Conservation (phyloP, 2,888 invertebrate species). For the Euzophera pinguis region DNA sequence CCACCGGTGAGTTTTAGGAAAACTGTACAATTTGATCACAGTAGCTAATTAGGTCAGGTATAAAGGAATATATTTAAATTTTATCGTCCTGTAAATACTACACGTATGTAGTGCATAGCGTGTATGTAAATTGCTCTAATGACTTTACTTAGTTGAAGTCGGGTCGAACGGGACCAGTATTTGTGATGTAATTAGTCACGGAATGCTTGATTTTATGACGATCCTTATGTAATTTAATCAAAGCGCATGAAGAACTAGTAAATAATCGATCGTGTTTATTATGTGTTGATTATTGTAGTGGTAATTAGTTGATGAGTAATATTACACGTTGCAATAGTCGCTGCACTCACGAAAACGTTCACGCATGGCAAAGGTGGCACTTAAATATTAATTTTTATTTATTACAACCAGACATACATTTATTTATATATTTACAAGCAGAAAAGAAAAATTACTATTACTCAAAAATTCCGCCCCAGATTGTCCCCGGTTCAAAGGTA, state of each 20-base stretch:
- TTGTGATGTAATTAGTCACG: not conserved
- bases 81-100: too few species aligned
- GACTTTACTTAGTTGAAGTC: not conserved
- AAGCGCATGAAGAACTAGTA: slow-evolving; percentile 1
- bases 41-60: not conserved
- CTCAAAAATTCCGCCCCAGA: too few species aligned
- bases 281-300: not conserved
- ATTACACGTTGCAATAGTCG: not conserved
- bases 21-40: not conserved
- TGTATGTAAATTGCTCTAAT: not conserved
- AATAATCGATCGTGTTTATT: not conserved
- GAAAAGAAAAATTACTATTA: too few species aligned
- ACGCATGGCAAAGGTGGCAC: not conserved
- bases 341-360: not conserved
- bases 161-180: not conserved
- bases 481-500: too few species aligned
- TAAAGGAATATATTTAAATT: too few species aligned
- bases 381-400: too few species aligned
- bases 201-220: not conserved
- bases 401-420: too few species aligned
- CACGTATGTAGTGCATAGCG: too few species aligned
- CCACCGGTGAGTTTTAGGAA: slow-evolving; percentile 20
- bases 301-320: not conserved
- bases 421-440: too few species aligned
- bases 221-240: not conserved